Percentiles rank a stretch among this genome's conserved stretches.
Evolutionary conservation across 2,797 vertebrate genomes (phyloP).

Genomic region (Geotrypetes seraphini): DNA sequence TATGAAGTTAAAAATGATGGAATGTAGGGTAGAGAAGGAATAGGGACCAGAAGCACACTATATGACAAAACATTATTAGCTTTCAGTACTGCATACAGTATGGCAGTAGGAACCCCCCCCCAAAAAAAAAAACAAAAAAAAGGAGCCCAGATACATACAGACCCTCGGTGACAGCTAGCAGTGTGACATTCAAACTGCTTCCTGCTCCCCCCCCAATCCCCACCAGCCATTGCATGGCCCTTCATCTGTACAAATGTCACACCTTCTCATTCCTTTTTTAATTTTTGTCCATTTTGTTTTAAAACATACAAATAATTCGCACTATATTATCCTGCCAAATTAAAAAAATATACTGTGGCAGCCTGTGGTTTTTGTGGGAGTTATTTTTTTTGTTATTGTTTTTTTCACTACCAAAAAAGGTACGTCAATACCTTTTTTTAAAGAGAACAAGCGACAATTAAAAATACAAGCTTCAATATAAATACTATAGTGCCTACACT

Average conservation of each 20-base stretch:
- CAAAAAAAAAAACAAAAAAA: constrained; percentile 63
- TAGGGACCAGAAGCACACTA: constrained; percentile 94
- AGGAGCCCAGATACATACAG: constrained; percentile 96
- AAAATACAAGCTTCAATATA: constrained; percentile 99
- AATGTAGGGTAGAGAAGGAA: constrained; percentile 82
- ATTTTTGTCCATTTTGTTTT: constrained; percentile 85
- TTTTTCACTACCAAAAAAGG: constrained; percentile 98
- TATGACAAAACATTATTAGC: constrained; percentile 96
- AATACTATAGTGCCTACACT: constrained; percentile 99
- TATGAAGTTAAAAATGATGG: constrained; percentile 89
- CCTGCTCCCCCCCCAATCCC: no score
- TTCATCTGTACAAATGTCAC: constrained; percentile 81
- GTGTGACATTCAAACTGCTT: constrained; percentile 74
- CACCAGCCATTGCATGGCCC: constrained; percentile 90
- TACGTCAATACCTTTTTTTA: constrained; percentile 96
- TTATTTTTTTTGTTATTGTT: no score
- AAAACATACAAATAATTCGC: constrained; percentile 99
- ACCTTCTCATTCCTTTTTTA: constrained; percentile 63
- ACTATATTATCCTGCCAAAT: constrained; percentile 99
- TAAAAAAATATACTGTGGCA: constrained; percentile 99
- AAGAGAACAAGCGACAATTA: constrained; percentile 99
- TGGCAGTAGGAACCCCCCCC: constrained; percentile 95
- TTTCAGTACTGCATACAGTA: constrained; percentile 97
- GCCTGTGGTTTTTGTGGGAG: constrained; percentile 91
- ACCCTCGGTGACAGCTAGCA: constrained; percentile 82